Conservation (phyloP, 2,797 vertebrate species). For the Crenuchus spilurus region DNA sequence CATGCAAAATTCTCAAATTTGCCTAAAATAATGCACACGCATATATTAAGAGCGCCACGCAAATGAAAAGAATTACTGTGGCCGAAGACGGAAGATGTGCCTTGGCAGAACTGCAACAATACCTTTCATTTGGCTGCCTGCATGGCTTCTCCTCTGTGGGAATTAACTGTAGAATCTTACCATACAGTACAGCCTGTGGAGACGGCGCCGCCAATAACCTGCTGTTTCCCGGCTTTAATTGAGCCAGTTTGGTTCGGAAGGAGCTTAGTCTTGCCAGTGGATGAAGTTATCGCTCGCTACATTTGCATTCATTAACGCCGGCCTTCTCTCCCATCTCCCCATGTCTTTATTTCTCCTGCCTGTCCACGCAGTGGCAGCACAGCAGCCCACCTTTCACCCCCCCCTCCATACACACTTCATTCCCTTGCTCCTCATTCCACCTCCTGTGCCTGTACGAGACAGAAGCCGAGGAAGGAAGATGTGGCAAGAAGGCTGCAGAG, state of each 20-base stretch:
- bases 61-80: slow-evolving; percentile 65
- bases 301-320: slow-evolving; percentile 57
- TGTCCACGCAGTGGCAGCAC: slow-evolving; percentile 29
- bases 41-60: slow-evolving; percentile 72
- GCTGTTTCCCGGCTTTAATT: slow-evolving; percentile 43
- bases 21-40: slow-evolving; percentile 86
- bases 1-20: slow-evolving; percentile 81
- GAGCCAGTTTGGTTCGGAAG: slow-evolving; percentile 20
- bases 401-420: neutral
- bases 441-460: neutral
- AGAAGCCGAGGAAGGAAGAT: slow-evolving; percentile 21
- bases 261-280: slow-evolving; percentile 3
- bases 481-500: slow-evolving; percentile 71
- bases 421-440: neutral
- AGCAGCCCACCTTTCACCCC: slow-evolving; percentile 19
- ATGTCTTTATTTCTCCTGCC: slow-evolving; percentile 83
- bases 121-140: slow-evolving; percentile 38
- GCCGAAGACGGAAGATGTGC: slow-evolving; percentile 55
- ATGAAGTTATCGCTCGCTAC: slow-evolving; percentile 49
- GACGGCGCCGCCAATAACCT: slow-evolving; percentile 29
- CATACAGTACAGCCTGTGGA: slow-evolving; percentile 32
- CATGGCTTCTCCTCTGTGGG: slow-evolving; percentile 24
- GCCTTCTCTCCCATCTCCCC: slow-evolving; percentile 46
- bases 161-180: slow-evolving; percentile 42
- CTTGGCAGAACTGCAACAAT: slow-evolving; percentile 63